Evolutionary conservation across 2,888 invertebrate species (phyloP).

Genomic region (Chymomyza fuscimana): DNA sequence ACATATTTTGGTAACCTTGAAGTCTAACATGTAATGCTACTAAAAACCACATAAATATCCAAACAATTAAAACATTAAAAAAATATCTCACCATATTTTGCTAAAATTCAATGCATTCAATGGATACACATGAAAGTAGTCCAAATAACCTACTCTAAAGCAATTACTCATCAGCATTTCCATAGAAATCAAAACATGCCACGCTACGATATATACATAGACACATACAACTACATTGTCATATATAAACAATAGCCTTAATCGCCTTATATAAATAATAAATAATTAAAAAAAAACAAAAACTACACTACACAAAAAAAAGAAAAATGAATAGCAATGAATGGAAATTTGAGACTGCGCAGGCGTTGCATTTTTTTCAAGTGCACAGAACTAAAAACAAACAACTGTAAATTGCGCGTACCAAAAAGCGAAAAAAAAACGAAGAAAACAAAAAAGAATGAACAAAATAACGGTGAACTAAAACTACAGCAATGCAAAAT

Average conservation of each 20-base stretch:
- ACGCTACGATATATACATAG: neutral
- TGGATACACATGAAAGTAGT: neutral
- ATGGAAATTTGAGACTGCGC: conserved; percentile 44
- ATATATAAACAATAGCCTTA: neutral
- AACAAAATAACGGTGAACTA: conserved; percentile 2
- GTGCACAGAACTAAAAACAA: conserved; percentile 28
- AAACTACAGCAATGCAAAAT: conserved; percentile 27
- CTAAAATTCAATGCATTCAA: neutral
- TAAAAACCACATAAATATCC: neutral
- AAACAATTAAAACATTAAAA: neutral
- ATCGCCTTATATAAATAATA: neutral
- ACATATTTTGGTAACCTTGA: too few relatives aligned
- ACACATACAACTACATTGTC: neutral
- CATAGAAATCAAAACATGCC: conserved; percentile 36
- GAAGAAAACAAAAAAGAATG: conserved; percentile 25
- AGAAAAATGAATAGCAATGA: conserved; percentile 2
- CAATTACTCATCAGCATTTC: conserved; percentile 44
- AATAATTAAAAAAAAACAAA: conserved; percentile 13
- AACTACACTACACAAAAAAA: conserved; percentile 10
- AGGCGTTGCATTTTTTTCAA: conserved; percentile 51
- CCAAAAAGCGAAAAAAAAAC: conserved; percentile 23
- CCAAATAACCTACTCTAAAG: conserved; percentile 1
- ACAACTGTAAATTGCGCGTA: conserved; percentile 9
- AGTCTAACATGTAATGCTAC: too few relatives aligned
- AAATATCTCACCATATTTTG: neutral